Evolutionary conservation across 2,888 invertebrate species (phyloP).

Genomic region (Ypsolopha sequella): DNA sequence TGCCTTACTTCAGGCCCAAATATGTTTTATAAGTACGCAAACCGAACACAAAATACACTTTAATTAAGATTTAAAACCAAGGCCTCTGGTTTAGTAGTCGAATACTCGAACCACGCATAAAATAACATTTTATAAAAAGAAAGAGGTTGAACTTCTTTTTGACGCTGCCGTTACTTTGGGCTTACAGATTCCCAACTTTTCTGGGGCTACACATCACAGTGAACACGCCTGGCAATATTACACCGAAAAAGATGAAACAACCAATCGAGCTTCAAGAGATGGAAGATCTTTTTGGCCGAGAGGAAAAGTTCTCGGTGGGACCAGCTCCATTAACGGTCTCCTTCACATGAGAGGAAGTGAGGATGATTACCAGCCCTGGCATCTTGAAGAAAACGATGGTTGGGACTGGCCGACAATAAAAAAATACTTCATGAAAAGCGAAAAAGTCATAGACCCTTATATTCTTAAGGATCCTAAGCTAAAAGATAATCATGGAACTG

Average conservation of each 20-base stretch:
- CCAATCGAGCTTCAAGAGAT: slow-evolving; percentile 29
- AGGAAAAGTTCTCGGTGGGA: slow-evolving; percentile 51
- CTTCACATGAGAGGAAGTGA: slow-evolving; percentile 50
- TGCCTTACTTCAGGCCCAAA: too few relatives aligned
- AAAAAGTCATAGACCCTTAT: slow-evolving; percentile 44
- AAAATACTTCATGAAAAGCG: slow-evolving; percentile 52
- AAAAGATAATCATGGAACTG: slow-evolving; percentile 47
- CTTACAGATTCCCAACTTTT: slow-evolving; percentile 51
- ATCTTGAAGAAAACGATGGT: slow-evolving; percentile 34
- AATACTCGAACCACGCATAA: background rate
- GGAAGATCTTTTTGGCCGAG: slow-evolving; percentile 52
- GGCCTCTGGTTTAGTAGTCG: background rate
- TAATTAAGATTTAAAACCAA: background rate
- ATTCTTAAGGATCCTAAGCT: slow-evolving; percentile 44
- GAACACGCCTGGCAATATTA: slow-evolving; percentile 42
- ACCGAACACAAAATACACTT: background rate
- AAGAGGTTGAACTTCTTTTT: background rate
- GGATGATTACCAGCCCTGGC: slow-evolving; percentile 49
- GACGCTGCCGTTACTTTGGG: background rate
- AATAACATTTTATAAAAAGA: background rate
- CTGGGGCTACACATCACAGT: slow-evolving; percentile 34
- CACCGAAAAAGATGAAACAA: slow-evolving; percentile 39
- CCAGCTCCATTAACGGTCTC: slow-evolving; percentile 52
- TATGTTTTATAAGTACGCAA: too few relatives aligned
- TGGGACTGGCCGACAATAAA: slow-evolving; percentile 53